These are phyloP conservation scores for Hemicrepidius hirtus DNA, from an alignment of 2,888 invertebrate species.

Conservation along the genomic window DNA sequence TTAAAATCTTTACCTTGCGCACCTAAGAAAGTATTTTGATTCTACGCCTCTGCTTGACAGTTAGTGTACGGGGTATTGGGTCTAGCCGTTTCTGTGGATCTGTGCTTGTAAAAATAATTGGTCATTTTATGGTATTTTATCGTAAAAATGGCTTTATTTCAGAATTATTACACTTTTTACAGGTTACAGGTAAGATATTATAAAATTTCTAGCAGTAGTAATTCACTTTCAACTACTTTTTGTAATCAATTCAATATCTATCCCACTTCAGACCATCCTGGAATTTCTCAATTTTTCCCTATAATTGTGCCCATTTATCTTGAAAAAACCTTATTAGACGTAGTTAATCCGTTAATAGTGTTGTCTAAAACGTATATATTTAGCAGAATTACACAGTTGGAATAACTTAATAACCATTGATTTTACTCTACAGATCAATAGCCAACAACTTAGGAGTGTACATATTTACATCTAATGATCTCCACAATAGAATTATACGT, in stretches of 20 bases:
- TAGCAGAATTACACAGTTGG: conserved; percentile 1
- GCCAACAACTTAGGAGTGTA: conserved; percentile 55
- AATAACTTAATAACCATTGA: conserved; percentile 55
- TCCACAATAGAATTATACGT: conserved; percentile 11
- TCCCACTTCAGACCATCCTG: conserved; percentile 1
- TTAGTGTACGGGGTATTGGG: neutral
- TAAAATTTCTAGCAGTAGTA: neutral
- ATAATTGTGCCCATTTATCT: neutral
- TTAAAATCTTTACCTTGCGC: no score
- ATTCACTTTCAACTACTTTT: neutral
- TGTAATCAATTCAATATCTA: conserved; percentile 2
- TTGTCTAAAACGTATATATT: neutral
- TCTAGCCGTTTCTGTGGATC: neutral
- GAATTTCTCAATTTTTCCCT: neutral
- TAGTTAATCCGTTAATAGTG: neutral
- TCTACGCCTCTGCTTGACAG: conserved; percentile 43
- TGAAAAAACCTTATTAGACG: neutral
- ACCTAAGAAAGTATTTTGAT: neutral
- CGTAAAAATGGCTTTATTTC: conserved; percentile 36
- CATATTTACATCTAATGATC: conserved; percentile 50
- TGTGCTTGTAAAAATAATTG: conserved; percentile 6
- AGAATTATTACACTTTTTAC: neutral
- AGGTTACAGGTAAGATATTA: neutral
- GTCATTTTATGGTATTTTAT: conserved; percentile 20
- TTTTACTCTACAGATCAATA: conserved; percentile 59